Conservation (phyloP, 2,113 vertebrate genomes). For the Pseudolaguvia tuberculata region DNA sequence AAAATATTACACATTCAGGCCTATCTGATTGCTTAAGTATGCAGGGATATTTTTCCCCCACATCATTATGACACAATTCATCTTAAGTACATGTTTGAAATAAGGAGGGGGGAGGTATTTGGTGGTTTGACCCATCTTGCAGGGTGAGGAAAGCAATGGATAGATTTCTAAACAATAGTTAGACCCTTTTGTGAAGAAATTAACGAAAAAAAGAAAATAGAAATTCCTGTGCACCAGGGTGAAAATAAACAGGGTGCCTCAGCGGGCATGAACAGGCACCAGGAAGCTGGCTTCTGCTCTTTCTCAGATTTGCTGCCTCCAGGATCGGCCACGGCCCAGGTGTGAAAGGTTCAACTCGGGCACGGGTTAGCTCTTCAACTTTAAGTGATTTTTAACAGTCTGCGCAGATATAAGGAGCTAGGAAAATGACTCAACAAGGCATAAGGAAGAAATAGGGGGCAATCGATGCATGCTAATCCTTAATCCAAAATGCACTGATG, state of each 20-base stretch:
- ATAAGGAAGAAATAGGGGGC: not conserved
- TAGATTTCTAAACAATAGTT: conserved; percentile 89
- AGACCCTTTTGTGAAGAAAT: conserved; percentile 62
- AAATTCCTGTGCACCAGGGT: conserved; percentile 94
- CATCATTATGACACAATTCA: not conserved
- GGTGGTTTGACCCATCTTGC: conserved; percentile 82
- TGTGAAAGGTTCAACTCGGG: conserved; percentile 79
- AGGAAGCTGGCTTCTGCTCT: conserved; percentile 79
- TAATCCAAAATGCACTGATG: not conserved
- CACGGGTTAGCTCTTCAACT: conserved; percentile 43
- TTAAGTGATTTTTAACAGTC: conserved; percentile 29
- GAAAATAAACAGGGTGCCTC: conserved; percentile 98
- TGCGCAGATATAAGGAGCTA: not conserved
- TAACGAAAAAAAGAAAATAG: conserved; percentile 82
- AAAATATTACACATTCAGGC: not conserved
- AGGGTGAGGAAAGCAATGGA: conserved; percentile 58
- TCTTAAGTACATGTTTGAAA: not conserved
- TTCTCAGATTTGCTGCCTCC: conserved; percentile 73
- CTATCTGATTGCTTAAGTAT: not conserved
- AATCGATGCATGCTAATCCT: not conserved
- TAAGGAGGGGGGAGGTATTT: not conserved
- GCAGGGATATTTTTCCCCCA: too few relatives aligned
- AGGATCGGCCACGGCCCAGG: conserved; percentile 65
- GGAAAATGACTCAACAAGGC: not conserved
- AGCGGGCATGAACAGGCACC: conserved; percentile 85